Conservation (phyloP, 1,140 invertebrate species). For the Drosophila ercepeae region DNA sequence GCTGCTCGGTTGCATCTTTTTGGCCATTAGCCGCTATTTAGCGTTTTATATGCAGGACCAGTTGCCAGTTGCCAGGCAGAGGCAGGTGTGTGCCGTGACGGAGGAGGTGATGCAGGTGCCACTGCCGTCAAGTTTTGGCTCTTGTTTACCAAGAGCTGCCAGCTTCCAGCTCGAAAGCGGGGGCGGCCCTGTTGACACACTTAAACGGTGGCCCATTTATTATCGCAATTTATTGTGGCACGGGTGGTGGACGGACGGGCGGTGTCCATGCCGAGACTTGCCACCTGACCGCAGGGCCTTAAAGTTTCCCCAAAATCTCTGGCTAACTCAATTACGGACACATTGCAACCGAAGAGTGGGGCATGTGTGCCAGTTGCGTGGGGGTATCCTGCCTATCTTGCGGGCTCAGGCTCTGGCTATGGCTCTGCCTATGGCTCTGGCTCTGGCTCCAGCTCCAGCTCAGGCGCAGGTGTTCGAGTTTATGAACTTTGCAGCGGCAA, state of each 20-base stretch:
- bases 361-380: neutral
- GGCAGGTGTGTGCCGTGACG: slow-evolving; percentile 14
- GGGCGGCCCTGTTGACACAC: slow-evolving; percentile 64
- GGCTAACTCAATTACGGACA: slow-evolving; percentile 69
- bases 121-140: slow-evolving; percentile 16
- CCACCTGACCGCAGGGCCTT: slow-evolving; percentile 39
- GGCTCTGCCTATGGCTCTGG: slow-evolving; percentile 7
- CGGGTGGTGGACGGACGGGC: slow-evolving; percentile 11
- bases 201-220: slow-evolving; percentile 68
- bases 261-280: slow-evolving; percentile 37
- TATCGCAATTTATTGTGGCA: slow-evolving; percentile 69
- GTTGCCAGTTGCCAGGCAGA: neutral
- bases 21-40: slow-evolving; percentile 74
- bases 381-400: slow-evolving; percentile 15
- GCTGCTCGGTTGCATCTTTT: slow-evolving; percentile 65
- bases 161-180: slow-evolving; percentile 23
- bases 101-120: neutral
- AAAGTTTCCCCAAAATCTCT: slow-evolving; percentile 57
- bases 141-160: slow-evolving; percentile 19
- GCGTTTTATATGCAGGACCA: slow-evolving; percentile 51
- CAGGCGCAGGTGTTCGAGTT: slow-evolving; percentile 26
- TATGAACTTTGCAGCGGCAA: slow-evolving; percentile 48
- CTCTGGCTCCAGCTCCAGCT: neutral
- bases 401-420: slow-evolving; percentile 16
- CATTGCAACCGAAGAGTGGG: slow-evolving; percentile 3